Base-by-base conservation (phyloP, 2,888 invertebrate species). In the Heteromurus nitidus region DNA sequence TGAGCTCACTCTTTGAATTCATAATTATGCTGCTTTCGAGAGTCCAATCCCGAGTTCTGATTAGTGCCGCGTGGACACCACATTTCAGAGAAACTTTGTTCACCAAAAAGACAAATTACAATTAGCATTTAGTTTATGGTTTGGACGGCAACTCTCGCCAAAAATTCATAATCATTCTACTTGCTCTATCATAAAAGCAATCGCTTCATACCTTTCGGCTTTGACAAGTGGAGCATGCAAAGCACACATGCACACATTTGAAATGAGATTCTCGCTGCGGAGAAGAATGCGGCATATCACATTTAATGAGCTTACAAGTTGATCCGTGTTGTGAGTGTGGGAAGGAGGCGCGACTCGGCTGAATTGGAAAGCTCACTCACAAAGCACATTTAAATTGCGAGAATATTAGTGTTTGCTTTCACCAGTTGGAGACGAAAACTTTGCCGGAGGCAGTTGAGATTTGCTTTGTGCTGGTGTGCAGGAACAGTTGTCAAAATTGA, bases 401-500 rank as follows among this genome's bases (percentile, higher is more conserved):
- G 28, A 55, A 69, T 53, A 55, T 44, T 69, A 75, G 58, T 75
- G n/a, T 75, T 75, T 75, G 75, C 75, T 75, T 67, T 75, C 58
- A 42, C 74, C 74, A 65, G n/a, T 65, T 26, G 44, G 18, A 53
- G 58, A 74, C 28, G 31, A 64, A 74, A 74, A 47, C 53, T 55
- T 53, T 1, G 53, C 74, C 36, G 2, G 31, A 31, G 74, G 73
- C 60, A 18, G n/a, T 50, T 50, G 7, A 18, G 50, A 50, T 50
- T 50, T 50, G n/a, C 50, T 50, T 50, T 50, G 50, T n/a, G 11
- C n/a, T 36, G 5, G 36, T 36, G 36, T 13, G 13, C 7, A 36
- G 36, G 36, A 55, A 55, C 55, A 76, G 68, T 68, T 68, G 76
- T 79, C 65, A 65, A 79, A 79, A 80, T 80, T 80, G 73, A 80